Conservation (phyloP, 2,797 vertebrate genomes). For the Enteromius trimaculatus region DNA sequence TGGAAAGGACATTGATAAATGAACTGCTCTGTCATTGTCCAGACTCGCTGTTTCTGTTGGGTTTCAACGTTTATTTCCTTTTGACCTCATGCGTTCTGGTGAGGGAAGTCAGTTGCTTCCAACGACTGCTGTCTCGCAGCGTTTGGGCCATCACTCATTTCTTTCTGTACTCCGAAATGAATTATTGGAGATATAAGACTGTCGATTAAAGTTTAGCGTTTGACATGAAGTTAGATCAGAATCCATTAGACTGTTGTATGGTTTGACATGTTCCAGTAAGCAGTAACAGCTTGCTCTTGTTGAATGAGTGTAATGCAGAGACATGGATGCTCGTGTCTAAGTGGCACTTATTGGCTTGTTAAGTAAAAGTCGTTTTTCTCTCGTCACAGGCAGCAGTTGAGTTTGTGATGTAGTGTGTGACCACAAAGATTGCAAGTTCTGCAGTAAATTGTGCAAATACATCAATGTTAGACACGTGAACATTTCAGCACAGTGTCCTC, state of each 20-base stretch:
- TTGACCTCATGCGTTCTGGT: conserved; percentile 13
- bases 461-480: not conserved
- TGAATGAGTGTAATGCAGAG: conserved; percentile 8
- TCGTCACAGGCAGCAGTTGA: conserved; percentile 11
- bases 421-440: conserved; percentile 4
- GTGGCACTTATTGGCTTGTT: conserved; percentile 24
- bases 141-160: not conserved
- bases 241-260: not conserved
- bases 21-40: conserved; percentile 31
- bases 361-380: not conserved
- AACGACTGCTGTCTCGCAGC: not conserved
- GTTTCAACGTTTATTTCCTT: conserved; percentile 34
- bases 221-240: not conserved
- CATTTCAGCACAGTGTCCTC: not conserved
- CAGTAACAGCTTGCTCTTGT: not conserved
- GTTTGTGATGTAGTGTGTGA: conserved; percentile 8
- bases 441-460: not conserved
- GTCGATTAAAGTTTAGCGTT: conserved; percentile 1
- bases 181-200: not conserved
- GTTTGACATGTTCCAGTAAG: not conserved
- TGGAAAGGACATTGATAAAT: conserved; percentile 43
- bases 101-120: conserved; percentile 5
- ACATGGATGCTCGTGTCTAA: not conserved
- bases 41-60: conserved; percentile 16
- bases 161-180: not conserved